Evolutionary conservation across 1,140 invertebrate genomes (phyloP), one percentile per base, ranked within the genome.

Genomic region (Akabosia matsudoensis): DNA sequence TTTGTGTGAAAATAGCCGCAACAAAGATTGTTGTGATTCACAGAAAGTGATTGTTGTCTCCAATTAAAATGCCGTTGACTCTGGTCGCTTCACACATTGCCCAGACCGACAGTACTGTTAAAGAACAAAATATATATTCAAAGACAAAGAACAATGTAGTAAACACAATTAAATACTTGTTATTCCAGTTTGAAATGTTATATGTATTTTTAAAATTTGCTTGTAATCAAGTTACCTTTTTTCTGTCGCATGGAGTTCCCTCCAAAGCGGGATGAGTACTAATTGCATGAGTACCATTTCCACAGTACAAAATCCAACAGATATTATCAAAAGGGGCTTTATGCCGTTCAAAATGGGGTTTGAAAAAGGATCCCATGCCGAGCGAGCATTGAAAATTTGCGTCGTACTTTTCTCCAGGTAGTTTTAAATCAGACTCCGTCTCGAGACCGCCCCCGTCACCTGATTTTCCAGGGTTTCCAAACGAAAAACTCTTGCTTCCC

Each of bases 321-420:
- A 79, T 79, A 37, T 79, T 76, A 73, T 81, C 74, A 70, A 79
- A 81, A 3, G 78, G 78, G 10, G 78, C 45, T 37, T 45, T 67
- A 37, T 73, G 45, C 56, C 37, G 78, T 30, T 64, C 54, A 30
- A 78, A 76, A 64, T 74, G 34, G 10, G 80, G 78, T 24, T 56
- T 75, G 34, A 73, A 79, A n/a, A 72, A 33, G 22, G n/a, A 33
- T 54, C 78, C 80, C 13, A 78, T 52, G 28, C 76, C 74, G 3
- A 81, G 52, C 0, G 56, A 26, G 56, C 80, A 81, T 51, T 81
- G 80, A 26, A 70, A 37, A 16, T 31, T 54, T 10, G 80, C 64
- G 33, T 81, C 74, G 33, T 79, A 81, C 33, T 81, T 81, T 71
- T 81, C 52, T 14, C 80, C 80, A 22, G 80, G 80, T 7, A 79